A percentile compares a stretch with the other conserved stretches of the same genome.
Evolutionary conservation across 2,888 invertebrate genomes (phyloP).

Genomic region (Phymatocera aterrima): DNA sequence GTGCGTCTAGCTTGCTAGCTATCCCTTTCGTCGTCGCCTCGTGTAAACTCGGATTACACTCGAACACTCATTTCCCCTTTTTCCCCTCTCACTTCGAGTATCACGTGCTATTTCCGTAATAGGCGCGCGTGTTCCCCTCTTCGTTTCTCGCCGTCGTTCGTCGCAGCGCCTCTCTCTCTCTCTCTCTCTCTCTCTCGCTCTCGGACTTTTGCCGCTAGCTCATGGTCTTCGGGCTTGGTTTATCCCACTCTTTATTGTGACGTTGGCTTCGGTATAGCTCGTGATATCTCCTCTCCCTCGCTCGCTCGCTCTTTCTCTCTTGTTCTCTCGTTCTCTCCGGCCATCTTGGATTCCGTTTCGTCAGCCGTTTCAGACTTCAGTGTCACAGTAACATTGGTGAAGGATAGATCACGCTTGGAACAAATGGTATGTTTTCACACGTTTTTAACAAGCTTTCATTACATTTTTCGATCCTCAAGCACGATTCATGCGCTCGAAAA

Average conservation of each 20-base stretch:
- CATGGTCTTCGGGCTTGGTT: neutral
- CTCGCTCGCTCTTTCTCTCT: slow-evolving; percentile 40
- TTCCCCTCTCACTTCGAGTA: too few species aligned
- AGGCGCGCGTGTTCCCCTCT: too few species aligned
- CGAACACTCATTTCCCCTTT: too few species aligned
- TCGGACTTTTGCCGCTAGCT: neutral
- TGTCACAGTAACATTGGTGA: slow-evolving; percentile 60
- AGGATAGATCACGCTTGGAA: slow-evolving; percentile 52
- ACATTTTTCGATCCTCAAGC: neutral
- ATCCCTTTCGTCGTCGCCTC: too few species aligned
- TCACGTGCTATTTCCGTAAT: too few species aligned
- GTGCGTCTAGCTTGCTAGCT: too few species aligned
- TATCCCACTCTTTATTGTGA: slow-evolving; percentile 27
- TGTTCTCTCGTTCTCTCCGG: slow-evolving; percentile 27
- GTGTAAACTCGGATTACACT: too few species aligned
- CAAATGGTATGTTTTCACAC: neutral
- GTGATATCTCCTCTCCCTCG: slow-evolving; percentile 42
- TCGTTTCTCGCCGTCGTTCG: too few species aligned
- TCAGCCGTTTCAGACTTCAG: slow-evolving; percentile 53
- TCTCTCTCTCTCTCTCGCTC: too few species aligned
- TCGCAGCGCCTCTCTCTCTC: too few species aligned
- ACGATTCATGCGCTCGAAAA: neutral
- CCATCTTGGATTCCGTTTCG: slow-evolving; percentile 30
- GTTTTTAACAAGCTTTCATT: neutral
- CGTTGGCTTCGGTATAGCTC: neutral